Evolutionary conservation across 2,797 vertebrate genomes (phyloP), one percentile per base, ranked within the genome.

Genomic region (Halcyon leucocephala): DNA sequence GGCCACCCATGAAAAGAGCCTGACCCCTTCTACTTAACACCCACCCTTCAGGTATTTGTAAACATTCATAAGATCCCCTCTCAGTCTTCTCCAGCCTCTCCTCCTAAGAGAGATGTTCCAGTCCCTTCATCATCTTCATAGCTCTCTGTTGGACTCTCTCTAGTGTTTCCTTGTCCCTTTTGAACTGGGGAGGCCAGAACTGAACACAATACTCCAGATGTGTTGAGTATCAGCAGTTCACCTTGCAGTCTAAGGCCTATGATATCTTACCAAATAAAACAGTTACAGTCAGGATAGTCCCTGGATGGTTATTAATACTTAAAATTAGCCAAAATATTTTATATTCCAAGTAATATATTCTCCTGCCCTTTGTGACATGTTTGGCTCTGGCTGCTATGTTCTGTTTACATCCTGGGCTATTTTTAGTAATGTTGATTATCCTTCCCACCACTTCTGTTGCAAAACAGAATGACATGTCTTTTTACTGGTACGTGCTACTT

Each of bases 261-360:
- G 39, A 33, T 28, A 19, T 58, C 44, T 73, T 87, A 60, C 62
- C 52, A 69, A 31, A 73, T 84, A 48, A 55, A 28, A 9, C 41
- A 41, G 21, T 81, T 93, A 48, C 24, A 58, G 58, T 77, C 31
- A 55, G 28, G 11, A 29, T 55, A 64, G 57, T 95, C 65, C 44
- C 84, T 41, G 31, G 39, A 12, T 29, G 8, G 12, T 94, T 93
- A 60, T 86, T 78, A 95, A 79, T 73, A 33, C 48, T 82, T 76
- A 86, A 94, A 95, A 83, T 71, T 57, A 93, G 52, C 10, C 46
- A 81, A 89, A 94, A 65, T 86, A 35, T 81, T 81, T 94, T 39
- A 10, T 76, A 52, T 64, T 88, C 46, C 0, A 2, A 61, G 42
- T 64, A 78, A 39, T 69, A 67, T 79, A 41, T 88, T 92, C 93